Conservation (phyloP, 1,140 invertebrate species). For the Aporrectodea caliginosa region DNA sequence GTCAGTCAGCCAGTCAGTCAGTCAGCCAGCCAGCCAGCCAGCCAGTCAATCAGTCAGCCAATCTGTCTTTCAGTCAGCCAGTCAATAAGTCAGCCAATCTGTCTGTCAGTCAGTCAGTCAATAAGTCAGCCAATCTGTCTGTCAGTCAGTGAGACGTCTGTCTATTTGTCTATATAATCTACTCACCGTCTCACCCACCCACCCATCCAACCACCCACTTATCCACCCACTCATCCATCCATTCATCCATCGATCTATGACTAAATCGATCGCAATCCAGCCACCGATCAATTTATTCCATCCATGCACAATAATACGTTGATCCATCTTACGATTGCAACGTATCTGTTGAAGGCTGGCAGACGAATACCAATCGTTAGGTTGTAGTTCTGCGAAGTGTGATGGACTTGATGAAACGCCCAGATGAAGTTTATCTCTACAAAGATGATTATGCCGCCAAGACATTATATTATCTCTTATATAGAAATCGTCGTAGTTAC, state of each 20-base stretch:
- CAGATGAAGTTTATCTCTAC: no score
- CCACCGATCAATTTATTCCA: neutral
- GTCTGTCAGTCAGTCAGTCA: neutral
- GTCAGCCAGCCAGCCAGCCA: constrained; percentile 12
- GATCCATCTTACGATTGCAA: no score
- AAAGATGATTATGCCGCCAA: no score
- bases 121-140: neutral
- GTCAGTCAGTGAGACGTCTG: neutral
- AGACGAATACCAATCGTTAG: no score
- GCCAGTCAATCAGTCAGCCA: neutral
- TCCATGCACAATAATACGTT: no score
- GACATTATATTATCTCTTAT: no score
- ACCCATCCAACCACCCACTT: neutral
- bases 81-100: neutral
- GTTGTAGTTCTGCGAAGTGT: no score
- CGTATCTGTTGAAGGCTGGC: no score
- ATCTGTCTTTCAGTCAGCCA: neutral
- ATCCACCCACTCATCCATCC: neutral
- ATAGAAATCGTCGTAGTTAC: no score
- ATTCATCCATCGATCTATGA: neutral
- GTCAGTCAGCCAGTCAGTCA: constrained; percentile 25
- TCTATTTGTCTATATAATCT: neutral
- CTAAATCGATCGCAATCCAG: neutral
- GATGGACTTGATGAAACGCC: no score
- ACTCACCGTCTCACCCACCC: neutral